phyloP scores from a whole-genome alignment of 2,113 vertebrate species.

The Scalopus aquaticus region DNA sequence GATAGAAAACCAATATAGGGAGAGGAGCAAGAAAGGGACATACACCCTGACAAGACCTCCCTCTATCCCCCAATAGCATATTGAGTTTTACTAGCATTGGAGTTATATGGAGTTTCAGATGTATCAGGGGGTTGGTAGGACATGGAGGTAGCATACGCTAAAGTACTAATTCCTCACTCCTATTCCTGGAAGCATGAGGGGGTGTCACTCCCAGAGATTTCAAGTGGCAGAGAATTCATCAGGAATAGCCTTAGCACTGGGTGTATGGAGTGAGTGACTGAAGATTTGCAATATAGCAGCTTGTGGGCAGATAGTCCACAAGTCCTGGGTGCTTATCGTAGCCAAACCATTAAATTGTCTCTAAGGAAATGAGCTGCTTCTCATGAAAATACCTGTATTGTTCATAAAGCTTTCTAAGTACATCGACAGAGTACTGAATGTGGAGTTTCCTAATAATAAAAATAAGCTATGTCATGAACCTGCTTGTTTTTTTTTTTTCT shows the following conservation, averaged over 20 bases:
- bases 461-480: constrained; percentile 8
- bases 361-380: constrained; percentile 34
- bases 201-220: neutral
- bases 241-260: neutral
- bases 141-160: neutral
- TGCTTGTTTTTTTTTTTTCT: neutral
- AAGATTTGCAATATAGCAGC: neutral
- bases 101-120: neutral
- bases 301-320: neutral
- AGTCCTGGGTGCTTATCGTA: neutral
- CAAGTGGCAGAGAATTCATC: neutral
- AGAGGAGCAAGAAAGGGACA: neutral
- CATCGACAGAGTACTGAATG: neutral
- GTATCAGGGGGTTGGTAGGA: neutral
- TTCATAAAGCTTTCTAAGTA: constrained; percentile 9
- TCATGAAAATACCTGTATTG: neutral
- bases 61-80: neutral
- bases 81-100: neutral
- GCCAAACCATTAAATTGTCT: neutral
- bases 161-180: neutral
- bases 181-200: neutral
- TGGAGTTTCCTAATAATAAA: constrained; percentile 32
- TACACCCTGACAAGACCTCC: neutral
- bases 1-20: neutral
- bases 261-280: no score